phyloP scores from a whole-genome alignment of 2,113 vertebrate species.

The Delphinus delphis region DNA sequence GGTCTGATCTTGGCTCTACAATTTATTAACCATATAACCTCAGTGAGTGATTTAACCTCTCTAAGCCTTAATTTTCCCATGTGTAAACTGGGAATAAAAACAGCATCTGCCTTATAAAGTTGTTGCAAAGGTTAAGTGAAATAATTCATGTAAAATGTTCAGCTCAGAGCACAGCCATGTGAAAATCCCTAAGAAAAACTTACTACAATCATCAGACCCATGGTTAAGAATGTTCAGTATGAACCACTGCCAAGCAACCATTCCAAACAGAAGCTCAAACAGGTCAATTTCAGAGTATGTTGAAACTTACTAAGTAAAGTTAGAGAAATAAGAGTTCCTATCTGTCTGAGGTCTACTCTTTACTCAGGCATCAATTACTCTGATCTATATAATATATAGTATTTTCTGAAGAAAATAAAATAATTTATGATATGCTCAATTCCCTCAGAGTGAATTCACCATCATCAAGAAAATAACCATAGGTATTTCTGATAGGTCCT shows the following conservation, averaged over 20 bases:
- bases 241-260: not conserved
- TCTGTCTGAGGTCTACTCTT: not conserved
- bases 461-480: not conserved
- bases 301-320: not conserved
- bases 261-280: not conserved
- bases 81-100: not conserved
- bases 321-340: not conserved
- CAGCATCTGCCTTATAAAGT: not conserved
- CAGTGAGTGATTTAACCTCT: not conserved
- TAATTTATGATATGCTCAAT: not conserved
- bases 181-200: not conserved
- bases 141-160: not conserved
- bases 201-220: not conserved
- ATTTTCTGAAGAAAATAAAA: constrained; percentile 10
- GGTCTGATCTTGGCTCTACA: not conserved
- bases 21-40: not conserved
- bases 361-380: not conserved
- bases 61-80: not conserved
- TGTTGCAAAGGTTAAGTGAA: constrained; percentile 18
- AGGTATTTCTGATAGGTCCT: not conserved
- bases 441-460: not conserved
- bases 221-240: not conserved
- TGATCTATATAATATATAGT: not conserved
- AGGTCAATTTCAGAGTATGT: not conserved
- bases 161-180: not conserved